Conservation (phyloP, 2,888 invertebrate genomes). For the Amblyjoppa proteus region DNA sequence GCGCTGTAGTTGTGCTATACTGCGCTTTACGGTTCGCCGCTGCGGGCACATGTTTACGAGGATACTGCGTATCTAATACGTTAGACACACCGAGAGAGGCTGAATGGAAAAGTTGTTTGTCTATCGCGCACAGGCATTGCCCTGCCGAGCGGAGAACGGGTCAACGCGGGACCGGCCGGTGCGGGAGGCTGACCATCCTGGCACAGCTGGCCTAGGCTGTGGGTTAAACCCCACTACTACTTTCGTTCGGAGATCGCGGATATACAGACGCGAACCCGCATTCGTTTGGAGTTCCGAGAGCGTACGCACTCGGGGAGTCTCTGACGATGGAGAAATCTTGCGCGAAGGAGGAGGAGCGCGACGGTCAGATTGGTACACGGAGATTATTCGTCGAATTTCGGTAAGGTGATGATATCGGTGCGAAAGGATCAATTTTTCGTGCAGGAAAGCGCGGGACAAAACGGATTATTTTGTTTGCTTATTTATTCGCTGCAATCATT, state of each 20-base stretch:
- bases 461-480: too few relatives aligned
- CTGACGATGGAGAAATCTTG: neutral
- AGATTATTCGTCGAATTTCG: too few relatives aligned
- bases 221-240: neutral
- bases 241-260: neutral
- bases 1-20: neutral
- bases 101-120: conserved; percentile 9
- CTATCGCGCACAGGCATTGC: neutral
- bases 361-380: too few relatives aligned
- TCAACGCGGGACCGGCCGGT: neutral
- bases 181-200: conserved; percentile 7
- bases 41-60: neutral
- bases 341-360: neutral
- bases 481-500: too few relatives aligned
- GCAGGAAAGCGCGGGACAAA: too few relatives aligned
- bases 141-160: conserved; percentile 3
- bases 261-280: neutral
- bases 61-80: conserved; percentile 3
- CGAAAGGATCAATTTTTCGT: too few relatives aligned
- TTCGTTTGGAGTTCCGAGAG: neutral
- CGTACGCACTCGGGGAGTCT: neutral
- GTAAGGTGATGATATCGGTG: too few relatives aligned
- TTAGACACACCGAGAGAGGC: neutral
- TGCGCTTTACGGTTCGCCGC: neutral
- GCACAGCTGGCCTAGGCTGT: conserved; percentile 9